Percentiles rank a stretch among this genome's conserved stretches.
These are phyloP conservation scores for Chalcis sispes DNA, from an alignment of 2,888 invertebrate species.

Conservation along the genomic window DNA sequence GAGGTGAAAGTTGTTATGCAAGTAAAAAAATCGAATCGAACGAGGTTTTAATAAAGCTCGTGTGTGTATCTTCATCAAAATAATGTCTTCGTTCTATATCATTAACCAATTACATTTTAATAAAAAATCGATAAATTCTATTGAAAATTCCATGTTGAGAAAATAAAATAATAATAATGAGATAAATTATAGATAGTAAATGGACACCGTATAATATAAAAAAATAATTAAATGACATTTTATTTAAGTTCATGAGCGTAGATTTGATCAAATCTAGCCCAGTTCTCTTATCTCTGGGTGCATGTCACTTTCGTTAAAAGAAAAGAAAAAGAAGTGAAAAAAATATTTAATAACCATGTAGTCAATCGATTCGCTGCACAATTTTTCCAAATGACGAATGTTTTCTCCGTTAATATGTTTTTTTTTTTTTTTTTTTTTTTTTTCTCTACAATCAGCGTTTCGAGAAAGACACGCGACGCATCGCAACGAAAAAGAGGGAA, in stretches of 20 bases:
- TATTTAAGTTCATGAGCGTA: too few species aligned
- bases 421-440: too few species aligned
- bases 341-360: too few species aligned
- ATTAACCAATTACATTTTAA: background rate
- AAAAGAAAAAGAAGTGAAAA: too few species aligned
- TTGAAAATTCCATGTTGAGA: too few species aligned
- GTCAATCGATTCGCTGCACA: background rate
- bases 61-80: conserved; percentile 20
- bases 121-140: background rate
- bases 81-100: background rate
- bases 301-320: too few species aligned
- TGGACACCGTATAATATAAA: too few species aligned
- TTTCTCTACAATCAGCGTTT: background rate
- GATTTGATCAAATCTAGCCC: background rate
- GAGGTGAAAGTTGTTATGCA: conserved; percentile 48
- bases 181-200: background rate
- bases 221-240: too few species aligned
- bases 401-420: too few species aligned
- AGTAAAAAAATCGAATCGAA: background rate
- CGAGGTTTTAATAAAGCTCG: background rate
- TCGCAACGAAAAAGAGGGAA: conserved; percentile 53
- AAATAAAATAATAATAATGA: too few species aligned
- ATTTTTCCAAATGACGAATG: background rate
- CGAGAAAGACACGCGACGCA: conserved; percentile 20
- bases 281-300: too few species aligned